Base-by-base conservation (phyloP, 1,140 invertebrate genomes). In the Trichonephila clavata region DNA sequence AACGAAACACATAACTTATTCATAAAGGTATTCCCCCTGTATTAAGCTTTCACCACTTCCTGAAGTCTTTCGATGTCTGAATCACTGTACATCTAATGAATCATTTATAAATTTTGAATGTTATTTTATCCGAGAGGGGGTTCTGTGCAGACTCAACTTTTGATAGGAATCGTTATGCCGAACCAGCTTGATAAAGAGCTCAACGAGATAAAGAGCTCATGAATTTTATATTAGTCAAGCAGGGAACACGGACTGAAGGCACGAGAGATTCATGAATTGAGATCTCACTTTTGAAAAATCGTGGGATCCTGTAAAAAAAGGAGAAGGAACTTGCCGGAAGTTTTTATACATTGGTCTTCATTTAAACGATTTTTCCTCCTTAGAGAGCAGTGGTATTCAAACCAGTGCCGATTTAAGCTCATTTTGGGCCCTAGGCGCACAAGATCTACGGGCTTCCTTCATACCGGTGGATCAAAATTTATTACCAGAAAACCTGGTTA, bases 91-190 rank as follows among this genome's bases (percentile, higher is more conserved):
- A 39, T 68, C 27, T 88, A 68, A 88, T 88, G 63, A 88, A 88
- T 88, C 60, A 88, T 88, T 88, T 88, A 88, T 88, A 88, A 88
- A 65, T 88, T 86, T 86, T 86, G 50, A 86, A 61, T 32, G 59
- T 61, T 88, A 43, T 65, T 43, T 61, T n/a, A 88, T 88, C 24
- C 68, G 39, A 88, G 18, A 57, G 86, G 24, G 27, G 86, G 32
- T 43, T 7, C 10, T 61, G 61, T 86, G 57, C 43, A 20, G 43
- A 50, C 18, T 21, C 16, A 63, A 63, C 61, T 63, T 57, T 83
- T 57, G 80, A 50, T 83, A 83, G n/a, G 86, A 68, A 68, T 68
- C 27, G 16, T 86, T 61, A 18, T 86, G 59, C 59, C 24, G n/a
- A 6, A 43, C 18, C 39, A 43, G 27, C 39, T 65, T 13, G 32